phyloP scores from a whole-genome alignment of 2,113 vertebrate species.

The Brevimyrus niger region DNA sequence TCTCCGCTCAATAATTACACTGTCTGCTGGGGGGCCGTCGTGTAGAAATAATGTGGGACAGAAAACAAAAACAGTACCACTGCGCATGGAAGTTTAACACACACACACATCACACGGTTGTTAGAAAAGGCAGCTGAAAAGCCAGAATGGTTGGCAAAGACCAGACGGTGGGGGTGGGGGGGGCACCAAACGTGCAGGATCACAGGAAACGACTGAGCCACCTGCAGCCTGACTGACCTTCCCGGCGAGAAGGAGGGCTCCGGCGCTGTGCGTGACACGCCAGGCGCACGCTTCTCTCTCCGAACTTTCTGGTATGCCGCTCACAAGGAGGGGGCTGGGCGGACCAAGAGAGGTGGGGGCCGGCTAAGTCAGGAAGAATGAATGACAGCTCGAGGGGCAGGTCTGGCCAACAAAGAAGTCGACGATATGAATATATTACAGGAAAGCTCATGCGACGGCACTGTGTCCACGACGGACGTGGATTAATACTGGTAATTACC shows the following conservation, averaged over 20 bases:
- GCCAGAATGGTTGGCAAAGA: slow-evolving; percentile 40
- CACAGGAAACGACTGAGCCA: slow-evolving; percentile 55
- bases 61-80: neutral
- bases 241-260: slow-evolving; percentile 64
- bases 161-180: slow-evolving; percentile 52
- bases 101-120: neutral
- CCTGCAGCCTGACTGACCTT: slow-evolving; percentile 65
- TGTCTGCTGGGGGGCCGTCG: slow-evolving; percentile 56
- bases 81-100: neutral
- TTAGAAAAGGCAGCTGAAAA: neutral
- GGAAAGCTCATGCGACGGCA: neutral
- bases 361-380: slow-evolving; percentile 23
- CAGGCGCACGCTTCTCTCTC: slow-evolving; percentile 55
- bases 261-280: slow-evolving; percentile 57
- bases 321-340: slow-evolving; percentile 45
- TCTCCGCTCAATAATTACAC: slow-evolving; percentile 71
- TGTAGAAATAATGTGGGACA: too few species aligned
- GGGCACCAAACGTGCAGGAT: slow-evolving; percentile 36
- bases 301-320: slow-evolving; percentile 61
- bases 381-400: slow-evolving; percentile 12
- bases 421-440: slow-evolving; percentile 24
- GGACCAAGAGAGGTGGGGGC: neutral
- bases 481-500: slow-evolving; percentile 16
- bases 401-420: slow-evolving; percentile 21
- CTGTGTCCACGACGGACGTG: neutral